These are phyloP conservation scores for Sphaerophoria taeniata DNA, from an alignment of 2,888 invertebrate species.

Conservation along the genomic window DNA sequence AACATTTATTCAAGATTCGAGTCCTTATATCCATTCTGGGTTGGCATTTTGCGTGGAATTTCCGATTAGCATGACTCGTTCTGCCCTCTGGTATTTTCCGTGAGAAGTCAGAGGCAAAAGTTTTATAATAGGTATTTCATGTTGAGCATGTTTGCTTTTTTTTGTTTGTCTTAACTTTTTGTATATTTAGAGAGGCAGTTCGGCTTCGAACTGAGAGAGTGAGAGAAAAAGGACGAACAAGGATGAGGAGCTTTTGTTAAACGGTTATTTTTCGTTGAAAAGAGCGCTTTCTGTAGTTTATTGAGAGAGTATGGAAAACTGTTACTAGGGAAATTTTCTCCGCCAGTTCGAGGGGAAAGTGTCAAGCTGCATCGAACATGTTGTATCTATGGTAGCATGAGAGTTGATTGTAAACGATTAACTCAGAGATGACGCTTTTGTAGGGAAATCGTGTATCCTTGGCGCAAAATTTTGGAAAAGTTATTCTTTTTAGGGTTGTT, in stretches of 20 bases:
- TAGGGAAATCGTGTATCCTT: not conserved
- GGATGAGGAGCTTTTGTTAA: slow-evolving; percentile 17
- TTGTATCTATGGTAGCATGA: slow-evolving; percentile 29
- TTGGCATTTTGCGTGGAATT: slow-evolving; percentile 53
- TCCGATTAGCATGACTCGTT: slow-evolving; percentile 60
- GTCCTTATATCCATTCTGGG: slow-evolving; percentile 42
- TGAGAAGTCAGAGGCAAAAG: slow-evolving; percentile 50
- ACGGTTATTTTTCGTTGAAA: slow-evolving; percentile 22
- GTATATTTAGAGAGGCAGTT: not conserved
- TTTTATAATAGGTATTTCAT: slow-evolving; percentile 14
- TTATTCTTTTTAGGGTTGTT: no score
- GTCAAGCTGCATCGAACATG: slow-evolving; percentile 1
- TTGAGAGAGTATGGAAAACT: slow-evolving; percentile 33
- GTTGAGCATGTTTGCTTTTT: not conserved
- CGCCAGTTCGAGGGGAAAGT: slow-evolving; percentile 42
- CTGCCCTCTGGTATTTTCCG: slow-evolving; percentile 72
- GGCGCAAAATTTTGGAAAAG: no score
- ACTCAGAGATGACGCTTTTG: not conserved
- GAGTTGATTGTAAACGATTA: not conserved
- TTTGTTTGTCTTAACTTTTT: not conserved
- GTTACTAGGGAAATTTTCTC: slow-evolving; percentile 69
- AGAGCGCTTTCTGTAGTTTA: slow-evolving; percentile 12
- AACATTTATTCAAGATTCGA: slow-evolving; percentile 34
- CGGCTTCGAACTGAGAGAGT: not conserved
- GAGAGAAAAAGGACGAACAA: not conserved